Conservation (phyloP, 1,140 invertebrate genomes). For the Brachionus manjavacas region DNA sequence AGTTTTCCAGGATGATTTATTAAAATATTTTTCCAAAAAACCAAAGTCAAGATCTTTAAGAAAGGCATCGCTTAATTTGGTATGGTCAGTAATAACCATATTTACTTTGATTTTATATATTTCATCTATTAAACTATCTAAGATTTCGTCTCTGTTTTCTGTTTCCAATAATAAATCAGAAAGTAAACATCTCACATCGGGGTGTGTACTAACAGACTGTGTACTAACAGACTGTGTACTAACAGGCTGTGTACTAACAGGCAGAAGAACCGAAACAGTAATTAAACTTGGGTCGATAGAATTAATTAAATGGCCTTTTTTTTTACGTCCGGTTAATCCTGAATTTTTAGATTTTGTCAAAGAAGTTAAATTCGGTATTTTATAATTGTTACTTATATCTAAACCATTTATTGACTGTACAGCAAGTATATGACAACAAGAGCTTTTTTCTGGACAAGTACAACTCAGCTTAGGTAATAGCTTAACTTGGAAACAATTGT, state of each 20-base stretch:
- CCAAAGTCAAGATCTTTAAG: too few relatives aligned
- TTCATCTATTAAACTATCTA: background rate
- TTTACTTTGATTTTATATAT: too few relatives aligned
- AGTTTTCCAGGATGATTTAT: too few relatives aligned
- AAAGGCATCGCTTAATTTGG: too few relatives aligned
- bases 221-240: too few relatives aligned
- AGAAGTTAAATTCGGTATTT: background rate
- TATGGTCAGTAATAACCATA: too few relatives aligned
- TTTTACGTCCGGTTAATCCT: background rate
- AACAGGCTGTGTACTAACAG: too few relatives aligned
- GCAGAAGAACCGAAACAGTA: background rate
- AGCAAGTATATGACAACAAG: background rate
- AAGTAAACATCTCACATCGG: background rate
- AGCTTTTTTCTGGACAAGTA: too few relatives aligned
- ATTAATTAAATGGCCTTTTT: background rate
- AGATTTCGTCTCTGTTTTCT: background rate
- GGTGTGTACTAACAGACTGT: background rate
- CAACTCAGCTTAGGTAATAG: too few relatives aligned
- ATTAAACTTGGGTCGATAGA: background rate
- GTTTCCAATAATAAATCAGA: background rate
- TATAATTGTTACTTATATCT: background rate
- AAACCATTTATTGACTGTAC: background rate
- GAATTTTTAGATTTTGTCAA: conserved; percentile 2
- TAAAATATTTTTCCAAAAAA: too few relatives aligned
- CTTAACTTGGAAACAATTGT: too few relatives aligned